Conservation (phyloP, 2,888 invertebrate species). For the Trichopoda pennipes region DNA sequence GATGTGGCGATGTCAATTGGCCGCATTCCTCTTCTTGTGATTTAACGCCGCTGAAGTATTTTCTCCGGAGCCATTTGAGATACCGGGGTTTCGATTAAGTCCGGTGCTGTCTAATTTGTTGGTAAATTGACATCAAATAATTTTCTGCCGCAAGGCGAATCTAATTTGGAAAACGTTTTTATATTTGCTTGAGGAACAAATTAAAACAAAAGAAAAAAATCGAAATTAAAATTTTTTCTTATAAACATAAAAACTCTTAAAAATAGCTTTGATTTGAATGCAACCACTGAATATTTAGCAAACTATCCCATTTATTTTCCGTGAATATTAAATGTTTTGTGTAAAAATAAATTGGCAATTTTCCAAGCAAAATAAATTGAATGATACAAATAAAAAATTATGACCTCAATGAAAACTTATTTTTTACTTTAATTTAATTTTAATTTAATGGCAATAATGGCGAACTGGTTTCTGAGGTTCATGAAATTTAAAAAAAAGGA, state of each 20-base stretch:
- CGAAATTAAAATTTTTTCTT: neutral
- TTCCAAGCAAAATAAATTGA: constrained; percentile 19
- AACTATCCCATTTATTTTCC: constrained; percentile 13
- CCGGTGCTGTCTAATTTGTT: no score
- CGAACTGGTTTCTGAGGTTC: neutral
- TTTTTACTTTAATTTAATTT: constrained; percentile 16
- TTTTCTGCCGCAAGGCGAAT: no score
- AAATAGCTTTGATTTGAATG: constrained; percentile 14
- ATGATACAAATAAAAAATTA: constrained; percentile 1
- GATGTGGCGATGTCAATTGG: no score
- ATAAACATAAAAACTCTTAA: constrained; percentile 3
- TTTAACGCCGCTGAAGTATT: no score
- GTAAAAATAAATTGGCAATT: constrained; percentile 29
- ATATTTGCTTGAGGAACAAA: neutral
- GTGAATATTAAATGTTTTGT: constrained; percentile 8
- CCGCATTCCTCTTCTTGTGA: no score
- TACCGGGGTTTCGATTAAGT: no score
- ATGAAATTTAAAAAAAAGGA: neutral
- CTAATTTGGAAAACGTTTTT: neutral
- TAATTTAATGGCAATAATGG: neutral
- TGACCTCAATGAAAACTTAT: constrained; percentile 29
- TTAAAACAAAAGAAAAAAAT: neutral
- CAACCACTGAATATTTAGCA: constrained; percentile 5
- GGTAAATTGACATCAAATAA: no score
- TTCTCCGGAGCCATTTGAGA: no score